Conservation (phyloP, 2,888 invertebrate genomes). For the Coremacera marginata region DNA sequence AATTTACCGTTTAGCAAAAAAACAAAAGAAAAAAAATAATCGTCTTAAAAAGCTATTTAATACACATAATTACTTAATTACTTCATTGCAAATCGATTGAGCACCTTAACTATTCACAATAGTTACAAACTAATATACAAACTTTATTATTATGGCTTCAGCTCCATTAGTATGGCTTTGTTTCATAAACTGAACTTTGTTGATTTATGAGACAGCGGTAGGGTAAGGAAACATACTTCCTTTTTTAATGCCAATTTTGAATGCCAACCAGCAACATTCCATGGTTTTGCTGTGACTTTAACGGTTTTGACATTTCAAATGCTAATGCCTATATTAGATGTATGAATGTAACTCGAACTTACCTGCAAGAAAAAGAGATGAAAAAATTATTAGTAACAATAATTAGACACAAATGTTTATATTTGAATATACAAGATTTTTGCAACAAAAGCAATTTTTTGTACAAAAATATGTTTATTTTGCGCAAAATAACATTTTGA, state of each 20-base stretch:
- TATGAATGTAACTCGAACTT: background rate
- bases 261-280: constrained; percentile 16
- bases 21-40: background rate
- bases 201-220: background rate
- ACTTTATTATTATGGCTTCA: too few relatives aligned
- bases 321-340: background rate
- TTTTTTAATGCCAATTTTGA: constrained; percentile 26
- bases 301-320: constrained; percentile 25
- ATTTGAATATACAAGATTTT: too few relatives aligned
- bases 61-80: too few relatives aligned
- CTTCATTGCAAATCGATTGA: too few relatives aligned
- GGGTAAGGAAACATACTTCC: too few relatives aligned
- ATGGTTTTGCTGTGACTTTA: constrained; percentile 7
- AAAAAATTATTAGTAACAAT: constrained; percentile 6
- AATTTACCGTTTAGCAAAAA: background rate
- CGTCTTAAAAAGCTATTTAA: too few relatives aligned
- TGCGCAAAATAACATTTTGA: too few relatives aligned
- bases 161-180: background rate
- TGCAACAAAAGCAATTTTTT: too few relatives aligned
- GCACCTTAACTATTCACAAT: too few relatives aligned
- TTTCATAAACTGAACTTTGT: background rate
- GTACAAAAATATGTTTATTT: too few relatives aligned
- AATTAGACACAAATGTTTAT: background rate
- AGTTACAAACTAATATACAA: too few relatives aligned
- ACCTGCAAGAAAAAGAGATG: constrained; percentile 24